Percentiles rank a stretch among this genome's conserved stretches.
Conservation (phyloP, 2,888 invertebrate genomes). For the Andrena dorsata region DNA sequence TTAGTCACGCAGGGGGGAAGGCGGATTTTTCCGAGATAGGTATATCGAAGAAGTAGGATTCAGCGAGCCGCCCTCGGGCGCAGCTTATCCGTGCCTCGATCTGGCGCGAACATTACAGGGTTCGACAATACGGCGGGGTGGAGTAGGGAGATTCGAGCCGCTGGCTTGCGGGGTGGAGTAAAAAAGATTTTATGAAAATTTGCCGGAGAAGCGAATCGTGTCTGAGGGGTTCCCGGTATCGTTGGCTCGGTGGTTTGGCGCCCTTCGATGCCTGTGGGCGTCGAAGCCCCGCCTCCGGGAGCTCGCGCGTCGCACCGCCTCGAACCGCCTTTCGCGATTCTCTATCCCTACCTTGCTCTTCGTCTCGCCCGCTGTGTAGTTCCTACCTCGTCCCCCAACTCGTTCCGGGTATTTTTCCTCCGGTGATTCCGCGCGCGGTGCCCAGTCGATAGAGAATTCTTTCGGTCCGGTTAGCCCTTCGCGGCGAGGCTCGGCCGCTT, state of each 20-base stretch:
- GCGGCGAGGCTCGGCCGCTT: not conserved
- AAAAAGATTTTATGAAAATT: slow-evolving; percentile 65
- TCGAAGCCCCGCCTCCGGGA: slow-evolving; percentile 61
- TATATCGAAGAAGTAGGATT: slow-evolving; percentile 72
- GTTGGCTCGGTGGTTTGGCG: slow-evolving; percentile 13
- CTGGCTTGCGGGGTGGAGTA: slow-evolving; percentile 2
- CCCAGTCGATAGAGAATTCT: not conserved
- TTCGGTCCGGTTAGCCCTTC: not conserved
- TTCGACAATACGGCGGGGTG: slow-evolving; percentile 53
- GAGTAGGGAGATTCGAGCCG: slow-evolving; percentile 5
- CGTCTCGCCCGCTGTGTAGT: not conserved
- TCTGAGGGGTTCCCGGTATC: slow-evolving; percentile 17
- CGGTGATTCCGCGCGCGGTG: slow-evolving; percentile 1
- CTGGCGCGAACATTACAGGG: slow-evolving; percentile 78
- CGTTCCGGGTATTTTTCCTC: slow-evolving; percentile 20
- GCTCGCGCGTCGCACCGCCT: slow-evolving; percentile 33
- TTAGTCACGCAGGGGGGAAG: slow-evolving; percentile 42
- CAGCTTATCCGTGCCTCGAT: slow-evolving; percentile 73
- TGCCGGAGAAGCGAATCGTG: slow-evolving; percentile 12
- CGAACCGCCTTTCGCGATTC: slow-evolving; percentile 45
- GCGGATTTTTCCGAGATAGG: slow-evolving; percentile 67
- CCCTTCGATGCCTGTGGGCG: slow-evolving; percentile 62
- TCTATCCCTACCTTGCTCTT: not conserved
- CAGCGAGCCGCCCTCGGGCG: slow-evolving; percentile 22
- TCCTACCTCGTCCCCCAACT: slow-evolving; percentile 11